A percentile compares a stretch with the other conserved stretches of the same genome.
phyloP scores from a whole-genome alignment of 2,888 invertebrate species.

The Loripinus fragilis region DNA sequence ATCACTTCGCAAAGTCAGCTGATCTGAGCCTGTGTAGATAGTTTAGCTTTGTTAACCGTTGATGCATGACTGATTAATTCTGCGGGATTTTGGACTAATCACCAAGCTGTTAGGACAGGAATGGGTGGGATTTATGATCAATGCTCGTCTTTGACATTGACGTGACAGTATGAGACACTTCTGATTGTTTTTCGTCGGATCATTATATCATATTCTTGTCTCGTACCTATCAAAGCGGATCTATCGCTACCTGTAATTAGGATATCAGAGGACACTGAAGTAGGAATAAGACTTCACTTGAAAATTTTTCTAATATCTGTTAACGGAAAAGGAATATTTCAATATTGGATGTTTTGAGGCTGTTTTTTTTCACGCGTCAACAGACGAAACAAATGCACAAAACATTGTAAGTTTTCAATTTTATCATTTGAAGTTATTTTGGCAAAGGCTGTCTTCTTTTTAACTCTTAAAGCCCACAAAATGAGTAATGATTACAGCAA shows the following conservation, averaged over 20 bases:
- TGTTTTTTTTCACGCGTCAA: too few species aligned
- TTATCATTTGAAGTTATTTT: too few species aligned
- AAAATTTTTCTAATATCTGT: too few species aligned
- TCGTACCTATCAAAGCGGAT: constrained; percentile 1
- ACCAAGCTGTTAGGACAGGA: constrained; percentile 40
- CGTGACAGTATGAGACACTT: constrained; percentile 45
- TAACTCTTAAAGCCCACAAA: too few species aligned
- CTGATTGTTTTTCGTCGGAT: constrained; percentile 6
- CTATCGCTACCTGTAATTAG: constrained; percentile 8
- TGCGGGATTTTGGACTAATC: constrained; percentile 55
- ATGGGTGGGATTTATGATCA: constrained; percentile 70
- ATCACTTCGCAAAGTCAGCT: too few species aligned
- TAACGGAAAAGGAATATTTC: too few species aligned
- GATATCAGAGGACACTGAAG: background rate
- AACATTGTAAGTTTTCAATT: too few species aligned
- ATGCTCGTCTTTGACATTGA: constrained; percentile 60
- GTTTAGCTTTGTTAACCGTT: constrained; percentile 28
- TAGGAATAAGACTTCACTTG: background rate
- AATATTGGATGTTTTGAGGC: too few species aligned
- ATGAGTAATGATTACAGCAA: too few species aligned
- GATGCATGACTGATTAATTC: constrained; percentile 62
- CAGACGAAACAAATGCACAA: too few species aligned
- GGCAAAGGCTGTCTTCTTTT: too few species aligned
- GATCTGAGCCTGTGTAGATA: too few species aligned
- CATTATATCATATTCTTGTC: constrained; percentile 17